Evolutionary conservation across 2,888 invertebrate species (phyloP).

Genomic region (Pomacea canaliculata): DNA sequence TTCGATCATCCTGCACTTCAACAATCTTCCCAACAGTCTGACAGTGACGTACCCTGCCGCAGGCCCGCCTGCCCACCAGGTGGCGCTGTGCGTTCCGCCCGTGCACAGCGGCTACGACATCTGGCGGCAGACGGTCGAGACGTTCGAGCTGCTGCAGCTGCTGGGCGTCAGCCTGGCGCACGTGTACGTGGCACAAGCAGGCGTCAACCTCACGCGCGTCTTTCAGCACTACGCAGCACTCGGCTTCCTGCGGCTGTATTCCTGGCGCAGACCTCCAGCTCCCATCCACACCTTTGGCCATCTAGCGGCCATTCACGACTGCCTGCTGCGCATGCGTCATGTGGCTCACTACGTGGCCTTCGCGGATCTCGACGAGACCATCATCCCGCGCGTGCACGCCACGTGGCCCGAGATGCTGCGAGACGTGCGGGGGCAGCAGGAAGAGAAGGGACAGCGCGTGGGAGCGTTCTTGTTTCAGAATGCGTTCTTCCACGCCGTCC

Average conservation of each 20-base stretch:
- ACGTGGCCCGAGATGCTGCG: background rate
- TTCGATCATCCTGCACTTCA: background rate
- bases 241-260: background rate
- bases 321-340: constrained; percentile 5
- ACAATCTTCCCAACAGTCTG: background rate
- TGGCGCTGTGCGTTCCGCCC: constrained; percentile 7
- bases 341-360: background rate
- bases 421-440: background rate
- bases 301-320: constrained; percentile 4
- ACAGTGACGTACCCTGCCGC: background rate
- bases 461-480: background rate
- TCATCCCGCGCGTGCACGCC: background rate
- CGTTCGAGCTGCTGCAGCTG: background rate
- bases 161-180: background rate
- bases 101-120: background rate
- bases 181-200: background rate
- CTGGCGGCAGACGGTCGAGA: constrained; percentile 3
- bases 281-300: constrained; percentile 2
- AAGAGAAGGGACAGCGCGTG: background rate
- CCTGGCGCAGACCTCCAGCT: background rate
- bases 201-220: background rate
- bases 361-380: constrained; percentile 7
- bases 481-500: background rate
- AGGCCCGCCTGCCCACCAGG: background rate
- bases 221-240: background rate